Conservation (phyloP, 53 echinoderm and acorn worm species). For the Holothuria leucospilota region DNA sequence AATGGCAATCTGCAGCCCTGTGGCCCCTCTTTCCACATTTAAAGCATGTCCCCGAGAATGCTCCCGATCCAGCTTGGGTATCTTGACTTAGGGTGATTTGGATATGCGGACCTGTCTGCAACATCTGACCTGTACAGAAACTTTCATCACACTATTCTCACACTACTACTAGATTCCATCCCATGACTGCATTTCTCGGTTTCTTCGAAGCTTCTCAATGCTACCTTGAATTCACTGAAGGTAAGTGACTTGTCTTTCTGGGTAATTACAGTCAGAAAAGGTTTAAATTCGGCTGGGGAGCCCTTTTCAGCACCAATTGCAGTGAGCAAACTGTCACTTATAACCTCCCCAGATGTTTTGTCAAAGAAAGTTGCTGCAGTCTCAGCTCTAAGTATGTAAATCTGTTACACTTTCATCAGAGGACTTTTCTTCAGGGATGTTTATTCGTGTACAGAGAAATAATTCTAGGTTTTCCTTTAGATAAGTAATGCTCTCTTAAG, state of each 20-base stretch:
- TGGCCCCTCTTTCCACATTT: no score
- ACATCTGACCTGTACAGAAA: no score
- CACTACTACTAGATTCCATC: no score
- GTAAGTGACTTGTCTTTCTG: slow-evolving; percentile 16
- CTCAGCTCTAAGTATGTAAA: slow-evolving; percentile 57
- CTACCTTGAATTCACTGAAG: not conserved
- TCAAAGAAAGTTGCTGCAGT: slow-evolving; percentile 39
- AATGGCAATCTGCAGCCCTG: no score
- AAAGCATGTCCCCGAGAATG: no score
- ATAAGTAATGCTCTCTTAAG: slow-evolving; percentile 42
- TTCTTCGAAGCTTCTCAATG: slow-evolving; percentile 30
- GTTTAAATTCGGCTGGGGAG: slow-evolving; percentile 40
- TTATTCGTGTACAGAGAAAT: slow-evolving; percentile 61
- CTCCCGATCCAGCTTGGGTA: no score
- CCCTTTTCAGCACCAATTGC: slow-evolving; percentile 63
- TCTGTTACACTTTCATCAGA: slow-evolving; percentile 40
- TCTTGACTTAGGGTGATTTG: no score
- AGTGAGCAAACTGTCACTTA: slow-evolving; percentile 55
- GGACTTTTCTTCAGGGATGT: slow-evolving; percentile 42
- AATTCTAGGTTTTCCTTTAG: slow-evolving; percentile 46
- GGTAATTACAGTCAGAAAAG: slow-evolving; percentile 43
- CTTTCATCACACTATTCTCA: no score
- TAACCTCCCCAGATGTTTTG: slow-evolving; percentile 44
- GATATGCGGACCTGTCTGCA: no score
- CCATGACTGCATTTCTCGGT: not conserved